These are phyloP conservation scores for Catharus ustulatus DNA, from an alignment of 2,797 vertebrate genomes.

Conservation along the genomic window DNA sequence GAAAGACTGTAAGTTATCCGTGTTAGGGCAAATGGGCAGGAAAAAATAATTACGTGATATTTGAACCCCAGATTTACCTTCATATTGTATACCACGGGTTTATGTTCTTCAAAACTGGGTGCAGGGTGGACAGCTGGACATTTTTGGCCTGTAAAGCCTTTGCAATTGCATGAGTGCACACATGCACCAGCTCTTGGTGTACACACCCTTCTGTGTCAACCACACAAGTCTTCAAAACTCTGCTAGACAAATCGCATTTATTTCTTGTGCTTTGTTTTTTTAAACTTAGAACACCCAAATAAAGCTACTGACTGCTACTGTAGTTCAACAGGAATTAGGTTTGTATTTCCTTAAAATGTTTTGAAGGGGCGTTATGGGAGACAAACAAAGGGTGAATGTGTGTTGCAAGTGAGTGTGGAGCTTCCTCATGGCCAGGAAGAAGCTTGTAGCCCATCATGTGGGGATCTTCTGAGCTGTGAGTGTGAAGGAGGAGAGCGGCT, in stretches of 20 bases:
- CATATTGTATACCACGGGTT: neutral
- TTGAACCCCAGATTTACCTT: neutral
- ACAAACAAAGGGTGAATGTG: neutral
- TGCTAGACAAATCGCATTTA: neutral
- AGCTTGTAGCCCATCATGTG: neutral
- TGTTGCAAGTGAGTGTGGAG: neutral
- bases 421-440: neutral
- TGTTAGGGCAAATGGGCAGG: neutral
- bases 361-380: neutral
- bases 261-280: neutral
- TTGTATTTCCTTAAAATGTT: neutral
- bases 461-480: neutral
- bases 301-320: neutral
- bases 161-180: neutral
- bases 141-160: neutral
- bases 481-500: neutral
- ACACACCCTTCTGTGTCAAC: neutral
- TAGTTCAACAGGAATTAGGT: neutral
- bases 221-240: neutral
- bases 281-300: neutral
- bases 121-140: neutral
- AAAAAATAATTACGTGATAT: neutral
- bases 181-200: neutral
- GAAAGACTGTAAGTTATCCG: accelerated
- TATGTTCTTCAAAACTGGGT: neutral